phyloP scores from a whole-genome alignment of 2,888 invertebrate genomes.

The Chaitophorus viminalis region DNA sequence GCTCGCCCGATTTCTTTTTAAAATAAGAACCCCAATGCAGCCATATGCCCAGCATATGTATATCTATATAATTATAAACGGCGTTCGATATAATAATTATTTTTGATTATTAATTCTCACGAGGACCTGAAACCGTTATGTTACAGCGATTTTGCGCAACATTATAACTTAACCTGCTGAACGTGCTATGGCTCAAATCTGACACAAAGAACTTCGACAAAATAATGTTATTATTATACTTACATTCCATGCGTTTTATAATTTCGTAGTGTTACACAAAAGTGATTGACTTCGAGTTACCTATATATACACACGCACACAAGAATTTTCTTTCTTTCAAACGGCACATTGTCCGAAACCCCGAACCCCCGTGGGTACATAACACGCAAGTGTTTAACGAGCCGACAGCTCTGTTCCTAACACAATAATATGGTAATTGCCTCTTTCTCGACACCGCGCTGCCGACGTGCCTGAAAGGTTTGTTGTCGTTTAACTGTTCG shows the following conservation, averaged over 20 bases:
- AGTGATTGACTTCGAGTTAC: neutral
- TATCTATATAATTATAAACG: neutral
- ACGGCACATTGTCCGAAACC: neutral
- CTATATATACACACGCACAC: neutral
- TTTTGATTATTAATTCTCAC: conserved; percentile 19
- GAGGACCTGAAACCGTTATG: neutral
- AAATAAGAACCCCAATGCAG: neutral
- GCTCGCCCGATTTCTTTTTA: neutral
- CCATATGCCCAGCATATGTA: too few relatives aligned
- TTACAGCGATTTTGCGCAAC: neutral
- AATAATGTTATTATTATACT: neutral
- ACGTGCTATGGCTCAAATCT: neutral
- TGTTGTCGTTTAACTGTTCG: neutral
- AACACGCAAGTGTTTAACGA: neutral
- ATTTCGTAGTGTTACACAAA: neutral
- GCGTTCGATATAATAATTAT: neutral
- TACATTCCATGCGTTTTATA: neutral
- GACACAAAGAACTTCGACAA: neutral
- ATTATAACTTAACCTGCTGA: neutral
- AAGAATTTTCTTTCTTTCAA: neutral
- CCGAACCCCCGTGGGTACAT: neutral
- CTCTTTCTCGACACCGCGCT: neutral
- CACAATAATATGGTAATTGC: too few relatives aligned
- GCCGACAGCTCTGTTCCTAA: neutral
- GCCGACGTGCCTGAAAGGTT: neutral